phyloP scores from a whole-genome alignment of 2,113 vertebrate species.

The Semicossyphus pulcher region DNA sequence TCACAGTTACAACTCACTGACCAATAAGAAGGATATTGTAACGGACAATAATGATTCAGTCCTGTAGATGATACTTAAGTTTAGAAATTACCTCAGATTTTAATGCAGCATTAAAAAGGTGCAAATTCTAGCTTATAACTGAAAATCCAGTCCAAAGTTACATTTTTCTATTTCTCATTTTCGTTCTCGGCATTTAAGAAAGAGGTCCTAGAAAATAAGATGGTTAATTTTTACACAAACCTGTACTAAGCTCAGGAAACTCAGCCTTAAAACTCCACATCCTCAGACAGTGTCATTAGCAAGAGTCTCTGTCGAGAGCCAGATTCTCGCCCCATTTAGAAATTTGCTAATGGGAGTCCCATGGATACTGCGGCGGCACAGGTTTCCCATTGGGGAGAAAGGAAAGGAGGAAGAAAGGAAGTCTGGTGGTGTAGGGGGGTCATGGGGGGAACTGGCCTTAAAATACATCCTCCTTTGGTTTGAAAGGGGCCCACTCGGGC shows the following conservation, averaged over 20 bases:
- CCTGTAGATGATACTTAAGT: background rate
- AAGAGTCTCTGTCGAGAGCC: conserved; percentile 96
- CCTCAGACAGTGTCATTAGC: conserved; percentile 87
- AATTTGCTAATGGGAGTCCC: conserved; percentile 97
- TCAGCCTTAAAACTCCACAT: background rate
- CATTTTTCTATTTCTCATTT: conserved; percentile 36
- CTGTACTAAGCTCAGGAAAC: conserved; percentile 20
- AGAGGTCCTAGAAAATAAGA: conserved; percentile 56
- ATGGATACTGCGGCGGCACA: conserved; percentile 90
- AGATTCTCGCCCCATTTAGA: conserved; percentile 94
- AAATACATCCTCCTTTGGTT: conserved; percentile 93
- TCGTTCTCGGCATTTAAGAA: conserved; percentile 45
- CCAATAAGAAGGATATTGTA: conserved; percentile 6
- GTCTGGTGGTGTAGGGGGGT: conserved; percentile 80
- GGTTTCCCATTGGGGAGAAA: conserved; percentile 93
- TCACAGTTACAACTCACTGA: conserved; percentile 43
- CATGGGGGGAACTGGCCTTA: conserved; percentile 72
- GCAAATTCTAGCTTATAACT: conserved; percentile 64
- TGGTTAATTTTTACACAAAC: conserved; percentile 35
- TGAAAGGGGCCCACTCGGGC: conserved; percentile 60
- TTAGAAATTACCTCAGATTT: conserved; percentile 48
- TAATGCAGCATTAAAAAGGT: conserved; percentile 57
- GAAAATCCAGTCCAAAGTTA: conserved; percentile 31
- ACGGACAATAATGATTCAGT: conserved; percentile 10
- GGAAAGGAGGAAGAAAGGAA: conserved; percentile 95